phyloP scores from a whole-genome alignment of 2,888 invertebrate species.

The Spisula solida region DNA sequence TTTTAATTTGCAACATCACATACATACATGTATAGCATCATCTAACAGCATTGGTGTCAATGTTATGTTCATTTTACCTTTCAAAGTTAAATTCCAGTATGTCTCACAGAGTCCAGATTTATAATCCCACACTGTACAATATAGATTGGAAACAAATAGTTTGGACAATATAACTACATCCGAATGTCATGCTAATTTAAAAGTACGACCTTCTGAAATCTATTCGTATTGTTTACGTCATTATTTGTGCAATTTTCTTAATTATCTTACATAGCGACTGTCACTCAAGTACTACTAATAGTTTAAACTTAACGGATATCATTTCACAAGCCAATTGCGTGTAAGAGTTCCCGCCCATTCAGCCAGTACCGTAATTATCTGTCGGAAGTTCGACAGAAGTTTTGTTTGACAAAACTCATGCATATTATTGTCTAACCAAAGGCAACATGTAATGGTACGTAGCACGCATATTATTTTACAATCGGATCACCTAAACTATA shows the following conservation, averaged over 20 bases:
- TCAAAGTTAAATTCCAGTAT: background rate
- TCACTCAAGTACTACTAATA: background rate
- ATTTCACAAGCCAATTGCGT: background rate
- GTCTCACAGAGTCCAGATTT: background rate
- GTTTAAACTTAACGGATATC: background rate
- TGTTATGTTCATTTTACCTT: background rate
- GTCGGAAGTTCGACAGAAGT: background rate
- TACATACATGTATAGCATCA: too few species aligned
- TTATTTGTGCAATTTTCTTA: background rate
- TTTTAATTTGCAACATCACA: too few species aligned
- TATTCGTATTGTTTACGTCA: background rate
- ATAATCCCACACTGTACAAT: background rate
- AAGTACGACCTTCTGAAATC: background rate
- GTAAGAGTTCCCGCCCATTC: background rate
- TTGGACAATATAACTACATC: background rate
- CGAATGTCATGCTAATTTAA: constrained; percentile 9
- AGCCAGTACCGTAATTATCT: background rate
- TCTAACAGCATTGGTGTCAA: too few species aligned
- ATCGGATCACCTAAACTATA: too few species aligned
- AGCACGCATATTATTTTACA: too few species aligned
- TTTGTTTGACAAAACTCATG: too few species aligned
- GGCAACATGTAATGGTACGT: too few species aligned
- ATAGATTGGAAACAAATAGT: background rate
- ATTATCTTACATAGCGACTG: background rate
- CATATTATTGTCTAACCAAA: too few species aligned